Evolutionary conservation across 2,797 vertebrate species (phyloP).

Genomic region (Molossus molossus): DNA sequence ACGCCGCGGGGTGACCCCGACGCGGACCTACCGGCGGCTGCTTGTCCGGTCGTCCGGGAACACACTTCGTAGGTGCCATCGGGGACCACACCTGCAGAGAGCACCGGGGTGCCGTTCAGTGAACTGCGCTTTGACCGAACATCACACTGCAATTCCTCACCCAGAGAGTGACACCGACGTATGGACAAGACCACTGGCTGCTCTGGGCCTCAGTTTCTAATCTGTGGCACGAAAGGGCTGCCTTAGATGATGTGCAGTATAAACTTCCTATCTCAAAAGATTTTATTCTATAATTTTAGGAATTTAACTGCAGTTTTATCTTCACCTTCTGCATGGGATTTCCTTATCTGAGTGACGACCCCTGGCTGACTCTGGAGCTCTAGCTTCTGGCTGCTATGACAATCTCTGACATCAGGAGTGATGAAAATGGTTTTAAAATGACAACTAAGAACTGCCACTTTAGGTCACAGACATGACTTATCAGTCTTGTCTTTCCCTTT

Average conservation of each 20-base stretch:
- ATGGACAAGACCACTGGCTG: not conserved
- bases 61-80: constrained; percentile 99
- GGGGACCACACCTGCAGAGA: constrained; percentile 95
- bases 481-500: not conserved
- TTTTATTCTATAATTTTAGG: constrained; percentile 33
- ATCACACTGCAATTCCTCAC: not conserved
- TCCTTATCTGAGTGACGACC: not conserved
- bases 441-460: not conserved
- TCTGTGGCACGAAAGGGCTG: not conserved
- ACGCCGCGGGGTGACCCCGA: too few species aligned
- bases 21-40: constrained; percentile 93
- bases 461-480: constrained; percentile 19
- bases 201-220: not conserved
- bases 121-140: not conserved
- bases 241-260: not conserved
- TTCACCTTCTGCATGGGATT: not conserved
- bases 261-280: not conserved
- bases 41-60: constrained; percentile 97
- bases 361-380: not conserved
- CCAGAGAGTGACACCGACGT: not conserved
- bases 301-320: not conserved
- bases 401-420: not conserved
- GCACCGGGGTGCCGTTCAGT: not conserved
- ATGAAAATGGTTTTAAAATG: not conserved
- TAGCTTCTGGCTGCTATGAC: not conserved